Evolutionary conservation across 2,113 vertebrate genomes (phyloP), one percentile per base, ranked within the genome.

Genomic region (Nothobranchius furzeri): DNA sequence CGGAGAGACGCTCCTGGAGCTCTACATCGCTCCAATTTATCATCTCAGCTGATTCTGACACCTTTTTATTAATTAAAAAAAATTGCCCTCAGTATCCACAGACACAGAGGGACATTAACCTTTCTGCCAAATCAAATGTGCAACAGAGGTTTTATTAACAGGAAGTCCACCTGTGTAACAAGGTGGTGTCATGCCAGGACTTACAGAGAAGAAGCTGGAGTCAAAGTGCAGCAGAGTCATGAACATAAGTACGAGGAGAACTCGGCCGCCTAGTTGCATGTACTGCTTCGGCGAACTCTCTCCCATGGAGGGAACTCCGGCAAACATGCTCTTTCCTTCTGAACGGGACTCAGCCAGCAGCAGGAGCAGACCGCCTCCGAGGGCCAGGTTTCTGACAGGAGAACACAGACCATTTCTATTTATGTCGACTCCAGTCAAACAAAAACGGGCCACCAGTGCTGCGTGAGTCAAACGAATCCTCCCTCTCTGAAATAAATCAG

Each of bases 281-380:
- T 99, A 99, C 92, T 98, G 97, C 53, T 94, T 97, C 0, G 98
- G 98, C 15, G 97, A 99, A 84, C 98, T 99, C 84, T 99, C 96
- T 0, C 96, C 91, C 96, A 98, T 94, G 64, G 96, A 96, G 2
- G 98, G 98, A 36, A 99, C 96, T 0, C 97, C 97, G 0, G 98
- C 97, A 6, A 99, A 99, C 98, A 99, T 99, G 93, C 97, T 99
- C 88, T 98, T 98, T 11, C 97, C 98, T 76, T 99, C 98, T 0
- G 98, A 98, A 6, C 97, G 96, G 0, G 96, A 99, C 88, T 99
- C 98, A 0, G 98, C 98, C 85, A 99, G 64, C 49, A 99, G 94
- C 85, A 99, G 90, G 79, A 99, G 83, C 78, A 99, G 81, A 42
- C 98, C 98, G 6, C 98, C 98, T 7, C 98, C 98, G 0, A 99